Conservation (phyloP, 2,113 vertebrate genomes). For the Jacana jacana region DNA sequence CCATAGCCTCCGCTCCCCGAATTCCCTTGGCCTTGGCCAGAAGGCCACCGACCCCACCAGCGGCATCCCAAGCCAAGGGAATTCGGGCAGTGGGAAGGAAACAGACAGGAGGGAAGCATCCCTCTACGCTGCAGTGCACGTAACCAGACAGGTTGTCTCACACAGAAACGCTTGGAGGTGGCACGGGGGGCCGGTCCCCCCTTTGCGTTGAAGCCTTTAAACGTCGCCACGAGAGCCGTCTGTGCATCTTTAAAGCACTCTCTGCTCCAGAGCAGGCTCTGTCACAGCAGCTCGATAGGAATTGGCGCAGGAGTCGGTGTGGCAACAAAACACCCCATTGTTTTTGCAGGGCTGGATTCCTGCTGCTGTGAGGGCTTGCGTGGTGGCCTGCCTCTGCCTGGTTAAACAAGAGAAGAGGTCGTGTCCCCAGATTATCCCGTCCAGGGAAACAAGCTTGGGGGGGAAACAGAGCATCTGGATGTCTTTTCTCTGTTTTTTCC, state of each 20-base stretch:
- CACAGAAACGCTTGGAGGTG: not conserved
- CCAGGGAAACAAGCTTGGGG: not conserved
- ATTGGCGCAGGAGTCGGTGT: not conserved
- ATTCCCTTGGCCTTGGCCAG: too few relatives aligned
- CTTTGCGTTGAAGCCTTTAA: not conserved
- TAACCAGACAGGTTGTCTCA: not conserved
- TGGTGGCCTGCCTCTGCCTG: not conserved
- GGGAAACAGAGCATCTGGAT: not conserved
- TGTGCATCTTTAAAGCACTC: not conserved
- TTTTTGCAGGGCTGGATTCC: not conserved
- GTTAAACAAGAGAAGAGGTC: not conserved
- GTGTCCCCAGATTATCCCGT: not conserved
- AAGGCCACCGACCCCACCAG: too few relatives aligned
- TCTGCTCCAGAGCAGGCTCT: not conserved
- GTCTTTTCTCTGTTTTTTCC: not conserved
- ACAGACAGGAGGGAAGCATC: not conserved
- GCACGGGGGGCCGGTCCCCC: not conserved
- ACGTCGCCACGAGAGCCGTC: accelerated
- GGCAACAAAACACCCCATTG: not conserved
- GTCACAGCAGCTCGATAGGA: not conserved
- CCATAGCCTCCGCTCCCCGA: accelerated
- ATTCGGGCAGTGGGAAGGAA: not conserved
- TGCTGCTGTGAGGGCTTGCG: not conserved
- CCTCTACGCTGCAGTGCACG: accelerated
- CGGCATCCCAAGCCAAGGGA: too few relatives aligned